Evolutionary conservation across 2,113 vertebrate species (phyloP).

Genomic region (Pheucticus melanocephalus): DNA sequence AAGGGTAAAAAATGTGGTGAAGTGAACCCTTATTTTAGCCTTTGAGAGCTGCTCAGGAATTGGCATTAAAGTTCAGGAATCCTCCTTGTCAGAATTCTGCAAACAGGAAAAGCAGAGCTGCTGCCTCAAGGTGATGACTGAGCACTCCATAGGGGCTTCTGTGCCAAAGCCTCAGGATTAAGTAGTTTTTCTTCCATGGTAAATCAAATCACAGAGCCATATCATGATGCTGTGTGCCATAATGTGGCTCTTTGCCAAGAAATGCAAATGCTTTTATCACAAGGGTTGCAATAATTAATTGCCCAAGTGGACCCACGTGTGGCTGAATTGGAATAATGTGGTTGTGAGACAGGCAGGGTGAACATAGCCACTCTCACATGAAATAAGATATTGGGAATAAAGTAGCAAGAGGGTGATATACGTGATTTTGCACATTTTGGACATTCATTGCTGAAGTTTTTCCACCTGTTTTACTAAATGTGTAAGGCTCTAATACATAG

Average conservation of each 20-base stretch:
- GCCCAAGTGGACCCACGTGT: not conserved
- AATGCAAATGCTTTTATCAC: not conserved
- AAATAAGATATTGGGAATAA: not conserved
- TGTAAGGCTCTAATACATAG: not conserved
- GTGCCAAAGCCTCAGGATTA: constrained; percentile 57
- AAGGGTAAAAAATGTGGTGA: not conserved
- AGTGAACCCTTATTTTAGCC: not conserved
- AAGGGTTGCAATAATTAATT: not conserved
- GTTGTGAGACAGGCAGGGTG: not conserved
- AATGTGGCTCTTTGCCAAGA: constrained; percentile 13
- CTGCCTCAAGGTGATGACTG: constrained; percentile 28
- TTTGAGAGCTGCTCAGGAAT: not conserved
- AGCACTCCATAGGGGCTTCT: constrained; percentile 16
- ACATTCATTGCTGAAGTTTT: not conserved
- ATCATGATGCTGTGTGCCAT: not conserved
- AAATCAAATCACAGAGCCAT: not conserved
- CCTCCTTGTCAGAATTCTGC: constrained; percentile 31
- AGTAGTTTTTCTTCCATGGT: constrained; percentile 2
- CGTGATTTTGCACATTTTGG: not conserved
- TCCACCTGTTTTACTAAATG: not conserved
- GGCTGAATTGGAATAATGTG: not conserved
- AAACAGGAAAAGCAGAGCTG: constrained; percentile 8
- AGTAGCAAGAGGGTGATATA: not conserved
- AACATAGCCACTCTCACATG: not conserved
- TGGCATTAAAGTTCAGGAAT: no score